phyloP scores from a whole-genome alignment of 2,888 invertebrate genomes.

The Acanthosepion lycidas region DNA sequence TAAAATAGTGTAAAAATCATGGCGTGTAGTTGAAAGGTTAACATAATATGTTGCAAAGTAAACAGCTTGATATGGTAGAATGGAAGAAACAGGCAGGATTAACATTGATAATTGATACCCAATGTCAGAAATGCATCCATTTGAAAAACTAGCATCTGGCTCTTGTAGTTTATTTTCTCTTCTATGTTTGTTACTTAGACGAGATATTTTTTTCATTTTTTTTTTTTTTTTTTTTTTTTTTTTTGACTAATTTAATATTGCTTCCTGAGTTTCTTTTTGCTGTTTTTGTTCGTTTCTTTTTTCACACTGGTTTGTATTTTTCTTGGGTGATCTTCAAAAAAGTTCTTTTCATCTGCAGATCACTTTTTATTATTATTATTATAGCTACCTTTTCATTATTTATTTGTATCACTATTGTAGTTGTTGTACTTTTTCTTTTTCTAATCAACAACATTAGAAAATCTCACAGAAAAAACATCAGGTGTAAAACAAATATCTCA shows the following conservation, averaged over 20 bases:
- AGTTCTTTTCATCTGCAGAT: not conserved
- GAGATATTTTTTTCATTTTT: not conserved
- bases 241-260: not conserved
- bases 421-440: too few relatives aligned
- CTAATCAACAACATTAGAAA: too few relatives aligned
- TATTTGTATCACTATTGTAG: too few relatives aligned
- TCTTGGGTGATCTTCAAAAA: too few relatives aligned
- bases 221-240: not conserved
- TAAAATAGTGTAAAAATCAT: not conserved
- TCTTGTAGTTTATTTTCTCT: not conserved
- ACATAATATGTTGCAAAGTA: not conserved
- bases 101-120: not conserved
- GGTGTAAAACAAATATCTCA: too few relatives aligned
- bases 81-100: not conserved
- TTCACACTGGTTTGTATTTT: not conserved
- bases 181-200: not conserved
- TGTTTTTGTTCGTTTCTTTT: not conserved
- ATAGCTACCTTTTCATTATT: too few relatives aligned
- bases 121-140: slow-evolving; percentile 33
- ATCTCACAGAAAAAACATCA: too few relatives aligned
- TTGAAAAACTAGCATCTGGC: slow-evolving; percentile 14
- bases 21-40: not conserved
- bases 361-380: not conserved
- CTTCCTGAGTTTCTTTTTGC: not conserved
- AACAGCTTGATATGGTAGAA: not conserved